Base-by-base conservation (phyloP, 2,888 invertebrate genomes). In the Amblyjoppa fuscipennis region DNA sequence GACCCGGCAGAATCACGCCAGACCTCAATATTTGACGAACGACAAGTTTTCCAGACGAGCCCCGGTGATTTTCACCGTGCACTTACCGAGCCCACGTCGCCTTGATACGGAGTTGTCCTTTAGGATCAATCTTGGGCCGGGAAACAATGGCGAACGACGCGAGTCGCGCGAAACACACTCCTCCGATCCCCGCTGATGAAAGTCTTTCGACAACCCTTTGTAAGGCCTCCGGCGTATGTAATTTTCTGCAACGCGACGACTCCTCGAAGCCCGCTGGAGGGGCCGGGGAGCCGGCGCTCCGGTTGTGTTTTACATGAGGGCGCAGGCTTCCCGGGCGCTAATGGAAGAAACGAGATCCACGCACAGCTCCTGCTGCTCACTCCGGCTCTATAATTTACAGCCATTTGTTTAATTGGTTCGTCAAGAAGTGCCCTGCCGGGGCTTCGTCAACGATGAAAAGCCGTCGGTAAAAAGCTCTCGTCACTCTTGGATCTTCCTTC, bases 331-430 rank as follows among this genome's bases (percentile, higher is more conserved):
- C 77, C 78, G 28, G 61, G 71, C 81, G 82, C 84, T 91, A 90
- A 91, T 91, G 91, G 91, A 91, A 90, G 90, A 90, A 90, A 88
- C 78, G 86, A 69, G 71, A 59, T 13, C 56, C 76, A n/a, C 51
- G 59, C 45, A 28, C 25, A 53, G 20, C 75, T 53, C 20, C 49
- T 69, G 25, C 75, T 71, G 53, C 61, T 68, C 73, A 45, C 34
- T n/a, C 13, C 76, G 56, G 61, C 73, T 68, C 80, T 76, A 73
- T 82, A 84, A 91, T 92, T 91, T 87, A 82, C 81, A 81, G 85
- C 89, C 90, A 91, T 91, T 91, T 90, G 89, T 89, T 89, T 90
- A 89, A 91, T 91, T 90, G 90, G 85, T 91, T 91, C 89, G 86
- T 90, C 90, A 87, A 88, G 87, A 83, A 87, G 56, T 83, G 38